Evolutionary conservation across 2,797 vertebrate genomes (phyloP).

Genomic region (Trachops cirrhosus): DNA sequence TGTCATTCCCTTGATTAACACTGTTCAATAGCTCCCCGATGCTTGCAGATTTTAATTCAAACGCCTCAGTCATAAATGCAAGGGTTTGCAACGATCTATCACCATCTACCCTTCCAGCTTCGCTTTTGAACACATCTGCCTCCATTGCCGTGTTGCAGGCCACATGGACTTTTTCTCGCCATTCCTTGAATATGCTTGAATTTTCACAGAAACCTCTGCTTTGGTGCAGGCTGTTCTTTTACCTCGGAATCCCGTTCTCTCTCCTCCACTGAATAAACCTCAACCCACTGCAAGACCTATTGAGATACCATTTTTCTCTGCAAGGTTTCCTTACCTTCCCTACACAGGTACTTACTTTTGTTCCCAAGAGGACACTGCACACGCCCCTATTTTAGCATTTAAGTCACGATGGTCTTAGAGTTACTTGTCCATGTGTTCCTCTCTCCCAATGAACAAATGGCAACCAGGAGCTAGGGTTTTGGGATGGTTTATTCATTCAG

Average conservation of each 20-base stretch:
- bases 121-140: neutral
- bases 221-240: neutral
- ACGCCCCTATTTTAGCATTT: neutral
- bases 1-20: neutral
- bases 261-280: neutral
- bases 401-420: neutral
- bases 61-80: neutral
- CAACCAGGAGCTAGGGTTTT: neutral
- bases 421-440: neutral
- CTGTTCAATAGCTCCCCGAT: neutral
- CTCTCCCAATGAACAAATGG: neutral
- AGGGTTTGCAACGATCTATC: neutral
- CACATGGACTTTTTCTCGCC: neutral
- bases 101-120: neutral
- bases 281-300: neutral
- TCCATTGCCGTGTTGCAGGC: neutral
- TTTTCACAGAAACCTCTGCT: neutral
- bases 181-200: neutral
- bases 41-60: neutral
- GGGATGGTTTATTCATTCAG: neutral
- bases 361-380: neutral
- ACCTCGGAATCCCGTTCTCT: neutral
- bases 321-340: neutral
- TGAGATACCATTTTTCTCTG: neutral
- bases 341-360: neutral